A percentile compares a stretch with the other conserved stretches of the same genome.
Conservation (phyloP, 2,797 vertebrate genomes). For the Astyanax mexicanus region DNA sequence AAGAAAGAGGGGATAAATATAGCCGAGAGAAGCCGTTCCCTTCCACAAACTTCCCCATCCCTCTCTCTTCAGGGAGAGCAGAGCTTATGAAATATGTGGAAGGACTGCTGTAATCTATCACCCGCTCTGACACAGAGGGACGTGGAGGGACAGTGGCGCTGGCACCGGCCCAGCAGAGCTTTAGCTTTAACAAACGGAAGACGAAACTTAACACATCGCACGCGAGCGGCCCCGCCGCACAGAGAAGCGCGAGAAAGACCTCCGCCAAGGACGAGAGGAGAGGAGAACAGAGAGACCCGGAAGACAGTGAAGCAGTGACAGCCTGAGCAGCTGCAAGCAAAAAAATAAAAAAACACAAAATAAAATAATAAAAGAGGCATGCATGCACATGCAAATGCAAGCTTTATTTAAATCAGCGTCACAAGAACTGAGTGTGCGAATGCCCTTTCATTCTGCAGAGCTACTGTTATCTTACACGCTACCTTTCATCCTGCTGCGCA, state of each 20-base stretch:
- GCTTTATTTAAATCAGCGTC: conserved; percentile 30
- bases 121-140: conserved; percentile 65
- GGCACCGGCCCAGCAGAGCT: conserved; percentile 55
- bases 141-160: conserved; percentile 38
- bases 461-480: too few species aligned
- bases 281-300: not conserved
- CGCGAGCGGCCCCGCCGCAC: not conserved
- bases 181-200: conserved; percentile 58
- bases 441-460: conserved; percentile 36
- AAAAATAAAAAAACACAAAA: too few species aligned
- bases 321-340: conserved; percentile 11
- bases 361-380: conserved; percentile 7
- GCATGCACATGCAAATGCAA: conserved; percentile 28
- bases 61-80: conserved; percentile 62
- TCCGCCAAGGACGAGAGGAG: conserved; percentile 28
- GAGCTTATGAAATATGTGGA: conserved; percentile 74
- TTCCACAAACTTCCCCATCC: conserved; percentile 66
- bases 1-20: conserved; percentile 68
- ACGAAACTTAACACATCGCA: conserved; percentile 36
- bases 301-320: conserved; percentile 37
- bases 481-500: conserved; percentile 38
- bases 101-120: conserved; percentile 78
- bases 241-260: conserved; percentile 17
- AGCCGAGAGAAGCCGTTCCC: conserved; percentile 65
- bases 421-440: conserved; percentile 27